These are phyloP conservation scores for Ascidia mentula DNA, from an alignment of 23 tunicate genomes.

Conservation along the genomic window DNA sequence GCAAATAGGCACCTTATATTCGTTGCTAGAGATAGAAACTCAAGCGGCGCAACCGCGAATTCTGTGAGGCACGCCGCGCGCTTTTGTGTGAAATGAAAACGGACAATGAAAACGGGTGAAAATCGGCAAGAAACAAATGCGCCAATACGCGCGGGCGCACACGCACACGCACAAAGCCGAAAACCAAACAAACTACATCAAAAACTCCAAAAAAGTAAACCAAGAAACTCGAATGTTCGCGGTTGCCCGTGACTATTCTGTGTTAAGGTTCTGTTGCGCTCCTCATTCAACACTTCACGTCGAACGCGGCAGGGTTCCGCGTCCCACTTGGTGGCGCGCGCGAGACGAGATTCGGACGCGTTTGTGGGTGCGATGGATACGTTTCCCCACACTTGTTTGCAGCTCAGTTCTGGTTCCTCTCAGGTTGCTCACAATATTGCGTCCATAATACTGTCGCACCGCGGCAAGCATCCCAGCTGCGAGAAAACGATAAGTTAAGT, in stretches of 20 bases:
- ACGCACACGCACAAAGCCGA: not conserved
- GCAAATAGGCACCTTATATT: conserved; percentile 1
- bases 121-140: not conserved
- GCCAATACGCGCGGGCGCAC: too few relatives aligned
- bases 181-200: not conserved
- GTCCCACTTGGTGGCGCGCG: not conserved
- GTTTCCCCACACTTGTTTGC: not conserved
- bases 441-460: conserved; percentile 1
- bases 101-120: not conserved
- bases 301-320: not conserved
- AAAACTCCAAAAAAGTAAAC: not conserved
- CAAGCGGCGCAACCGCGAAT: not conserved
- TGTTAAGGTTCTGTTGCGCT: not conserved
- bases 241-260: not conserved
- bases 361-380: conserved; percentile 1
- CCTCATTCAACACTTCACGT: not conserved
- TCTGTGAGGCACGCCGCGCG: not conserved
- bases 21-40: too few relatives aligned
- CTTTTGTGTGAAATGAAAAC: not conserved
- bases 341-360: not conserved
- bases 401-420: not conserved
- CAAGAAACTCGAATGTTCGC: not conserved
- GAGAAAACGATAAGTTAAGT: not conserved
- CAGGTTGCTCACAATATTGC: not conserved
- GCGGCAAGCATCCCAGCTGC: conserved; percentile 8